Percentiles rank a stretch among this genome's conserved stretches.
Evolutionary conservation across 1,140 invertebrate genomes (phyloP).

Genomic region (Drosophila orosa): DNA sequence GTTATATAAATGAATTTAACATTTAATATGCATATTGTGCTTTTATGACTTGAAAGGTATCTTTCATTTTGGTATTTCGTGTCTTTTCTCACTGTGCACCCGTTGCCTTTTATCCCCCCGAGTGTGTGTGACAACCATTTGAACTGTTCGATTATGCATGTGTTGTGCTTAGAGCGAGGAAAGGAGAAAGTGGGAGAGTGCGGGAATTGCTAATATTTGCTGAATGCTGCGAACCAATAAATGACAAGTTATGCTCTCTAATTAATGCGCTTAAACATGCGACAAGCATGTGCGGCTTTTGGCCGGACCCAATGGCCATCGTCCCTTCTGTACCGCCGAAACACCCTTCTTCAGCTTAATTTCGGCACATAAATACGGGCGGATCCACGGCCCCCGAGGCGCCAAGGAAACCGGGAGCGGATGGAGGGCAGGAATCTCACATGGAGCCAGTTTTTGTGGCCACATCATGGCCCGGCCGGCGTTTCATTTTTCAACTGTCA

Average conservation of each 20-base stretch:
- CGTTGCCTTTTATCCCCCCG: conserved; percentile 1
- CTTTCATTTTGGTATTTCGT: neutral
- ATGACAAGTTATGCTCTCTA: conserved; percentile 77
- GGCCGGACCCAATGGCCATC: conserved; percentile 1
- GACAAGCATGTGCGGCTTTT: conserved; percentile 52
- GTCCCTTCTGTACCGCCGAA: neutral
- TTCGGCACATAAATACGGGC: conserved; percentile 50
- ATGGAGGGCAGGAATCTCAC: conserved; percentile 14
- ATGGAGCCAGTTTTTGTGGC: conserved; percentile 52
- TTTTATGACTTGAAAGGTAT: neutral
- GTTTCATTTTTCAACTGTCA: conserved; percentile 58
- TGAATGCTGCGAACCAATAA: conserved; percentile 63
- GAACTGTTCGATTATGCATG: conserved; percentile 71
- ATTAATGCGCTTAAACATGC: conserved; percentile 74
- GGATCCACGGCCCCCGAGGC: conserved; percentile 10
- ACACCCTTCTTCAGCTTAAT: conserved; percentile 39
- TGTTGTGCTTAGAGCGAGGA: neutral
- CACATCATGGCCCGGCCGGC: conserved; percentile 49
- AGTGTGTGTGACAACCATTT: conserved; percentile 45
- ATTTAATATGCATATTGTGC: neutral
- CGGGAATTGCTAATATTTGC: conserved; percentile 50
- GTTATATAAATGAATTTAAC: neutral
- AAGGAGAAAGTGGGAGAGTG: neutral
- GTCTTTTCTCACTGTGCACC: conserved; percentile 10
- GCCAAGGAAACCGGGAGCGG: conserved; percentile 7